phyloP scores from a whole-genome alignment of 2,888 invertebrate species.

The Limnephilus marmoratus region DNA sequence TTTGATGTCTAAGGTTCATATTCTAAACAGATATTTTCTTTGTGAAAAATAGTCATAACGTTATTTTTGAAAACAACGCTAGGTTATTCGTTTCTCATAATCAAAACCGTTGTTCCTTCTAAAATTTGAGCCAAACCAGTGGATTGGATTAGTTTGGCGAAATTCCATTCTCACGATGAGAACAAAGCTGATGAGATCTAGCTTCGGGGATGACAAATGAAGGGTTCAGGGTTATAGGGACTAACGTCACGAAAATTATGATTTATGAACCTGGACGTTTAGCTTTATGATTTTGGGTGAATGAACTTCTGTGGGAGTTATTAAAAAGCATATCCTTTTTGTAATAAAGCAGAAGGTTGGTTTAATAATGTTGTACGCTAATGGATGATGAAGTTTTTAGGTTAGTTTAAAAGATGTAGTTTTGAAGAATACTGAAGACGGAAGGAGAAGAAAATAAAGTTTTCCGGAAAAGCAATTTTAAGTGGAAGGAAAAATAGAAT shows the following conservation, averaged over 20 bases:
- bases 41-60: background rate
- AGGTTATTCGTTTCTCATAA: background rate
- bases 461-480: background rate
- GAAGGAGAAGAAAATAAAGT: background rate
- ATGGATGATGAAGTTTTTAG: background rate
- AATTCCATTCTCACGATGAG: background rate
- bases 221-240: constrained; percentile 9
- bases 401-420: background rate
- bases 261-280: background rate
- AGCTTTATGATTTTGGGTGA: background rate
- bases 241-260: background rate
- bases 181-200: constrained; percentile 25
- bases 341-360: background rate
- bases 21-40: too few species aligned
- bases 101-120: background rate
- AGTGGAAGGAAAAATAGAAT: background rate
- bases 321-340: background rate
- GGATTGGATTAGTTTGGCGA: constrained; percentile 23
- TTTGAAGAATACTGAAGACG: background rate
- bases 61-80: background rate
- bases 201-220: constrained; percentile 29
- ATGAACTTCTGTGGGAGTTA: background rate
- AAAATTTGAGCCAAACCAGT: background rate
- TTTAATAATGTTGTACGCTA: background rate
- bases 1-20: too few species aligned